Evolutionary conservation across 2,888 invertebrate species (phyloP).

Genomic region (Caenorhabditis drosophilae): DNA sequence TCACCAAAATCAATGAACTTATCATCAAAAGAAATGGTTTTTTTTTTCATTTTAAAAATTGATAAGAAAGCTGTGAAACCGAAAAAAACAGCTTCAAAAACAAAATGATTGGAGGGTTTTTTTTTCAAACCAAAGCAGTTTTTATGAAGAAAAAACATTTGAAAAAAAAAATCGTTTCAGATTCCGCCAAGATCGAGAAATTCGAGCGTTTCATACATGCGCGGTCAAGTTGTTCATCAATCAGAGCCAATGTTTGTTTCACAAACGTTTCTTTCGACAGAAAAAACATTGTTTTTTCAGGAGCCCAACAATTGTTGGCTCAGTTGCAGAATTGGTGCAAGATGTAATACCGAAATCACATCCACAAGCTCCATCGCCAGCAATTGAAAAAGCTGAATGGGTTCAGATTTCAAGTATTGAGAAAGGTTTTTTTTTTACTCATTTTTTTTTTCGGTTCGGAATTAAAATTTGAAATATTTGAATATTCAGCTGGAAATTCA

Average conservation of each 20-base stretch:
- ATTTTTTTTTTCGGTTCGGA: too few species aligned
- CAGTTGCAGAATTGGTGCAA: slow-evolving; percentile 23
- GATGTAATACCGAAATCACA: slow-evolving; percentile 61
- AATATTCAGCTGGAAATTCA: slow-evolving; percentile 61
- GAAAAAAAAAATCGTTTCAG: neutral
- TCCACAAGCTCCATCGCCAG: slow-evolving; percentile 2
- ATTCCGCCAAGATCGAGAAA: slow-evolving; percentile 1
- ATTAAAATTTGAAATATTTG: slow-evolving; percentile 7
- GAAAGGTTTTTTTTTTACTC: slow-evolving; percentile 23
- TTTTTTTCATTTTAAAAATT: neutral
- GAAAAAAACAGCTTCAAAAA: too few species aligned
- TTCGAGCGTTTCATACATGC: slow-evolving; percentile 26
- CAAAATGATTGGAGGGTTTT: neutral
- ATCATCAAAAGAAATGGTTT: neutral
- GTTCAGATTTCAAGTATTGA: slow-evolving; percentile 48
- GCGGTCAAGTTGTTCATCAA: slow-evolving; percentile 54
- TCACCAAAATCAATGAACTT: neutral
- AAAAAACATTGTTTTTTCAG: neutral
- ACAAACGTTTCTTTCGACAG: neutral
- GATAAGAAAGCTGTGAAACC: too few species aligned
- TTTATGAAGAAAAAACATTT: neutral
- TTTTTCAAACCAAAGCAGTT: neutral
- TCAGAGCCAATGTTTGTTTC: slow-evolving; percentile 44
- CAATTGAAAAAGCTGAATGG: slow-evolving; percentile 53
- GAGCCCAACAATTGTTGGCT: slow-evolving; percentile 1